Evolutionary conservation across 2,888 invertebrate genomes (phyloP).

Genomic region (Cephus sareptanus): DNA sequence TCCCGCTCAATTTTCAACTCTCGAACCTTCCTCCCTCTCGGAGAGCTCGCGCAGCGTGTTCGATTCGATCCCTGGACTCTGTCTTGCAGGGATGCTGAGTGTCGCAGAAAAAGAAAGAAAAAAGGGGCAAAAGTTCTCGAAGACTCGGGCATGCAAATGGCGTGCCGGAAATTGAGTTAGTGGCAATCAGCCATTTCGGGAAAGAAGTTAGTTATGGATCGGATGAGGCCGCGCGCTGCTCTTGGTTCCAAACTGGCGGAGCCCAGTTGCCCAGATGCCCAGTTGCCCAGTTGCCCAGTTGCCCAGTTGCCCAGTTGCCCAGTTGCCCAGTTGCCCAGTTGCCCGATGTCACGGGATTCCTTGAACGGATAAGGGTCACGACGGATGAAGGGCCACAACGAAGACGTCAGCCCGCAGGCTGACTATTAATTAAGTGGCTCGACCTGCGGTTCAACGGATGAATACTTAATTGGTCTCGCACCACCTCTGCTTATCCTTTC

Average conservation of each 20-base stretch:
- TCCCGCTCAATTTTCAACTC: not conserved
- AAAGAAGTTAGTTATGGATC: not conserved
- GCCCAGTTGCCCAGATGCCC: no score
- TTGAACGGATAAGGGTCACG: conserved; percentile 6
- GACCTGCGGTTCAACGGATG: not conserved
- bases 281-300: no score
- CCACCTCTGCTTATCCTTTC: conserved; percentile 7
- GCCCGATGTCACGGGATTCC: conserved; percentile 5
- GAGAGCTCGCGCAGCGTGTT: not conserved
- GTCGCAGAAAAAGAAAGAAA: not conserved
- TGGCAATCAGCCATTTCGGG: not conserved
- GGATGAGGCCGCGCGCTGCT: not conserved
- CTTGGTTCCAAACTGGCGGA: not conserved
- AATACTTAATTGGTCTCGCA: conserved; percentile 1
- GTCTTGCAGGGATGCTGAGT: not conserved
- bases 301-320: no score
- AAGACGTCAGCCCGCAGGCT: not conserved
- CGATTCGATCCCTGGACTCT: not conserved
- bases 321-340: no score
- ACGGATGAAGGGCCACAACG: not conserved
- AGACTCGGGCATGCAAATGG: not conserved
- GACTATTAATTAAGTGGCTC: not conserved
- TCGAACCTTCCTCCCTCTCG: not conserved
- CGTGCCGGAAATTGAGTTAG: not conserved
- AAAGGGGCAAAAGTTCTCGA: not conserved